Evolutionary conservation across 2,888 invertebrate species (phyloP), one percentile per base, ranked within the genome.

Genomic region (Ecliptopera silaceata): DNA sequence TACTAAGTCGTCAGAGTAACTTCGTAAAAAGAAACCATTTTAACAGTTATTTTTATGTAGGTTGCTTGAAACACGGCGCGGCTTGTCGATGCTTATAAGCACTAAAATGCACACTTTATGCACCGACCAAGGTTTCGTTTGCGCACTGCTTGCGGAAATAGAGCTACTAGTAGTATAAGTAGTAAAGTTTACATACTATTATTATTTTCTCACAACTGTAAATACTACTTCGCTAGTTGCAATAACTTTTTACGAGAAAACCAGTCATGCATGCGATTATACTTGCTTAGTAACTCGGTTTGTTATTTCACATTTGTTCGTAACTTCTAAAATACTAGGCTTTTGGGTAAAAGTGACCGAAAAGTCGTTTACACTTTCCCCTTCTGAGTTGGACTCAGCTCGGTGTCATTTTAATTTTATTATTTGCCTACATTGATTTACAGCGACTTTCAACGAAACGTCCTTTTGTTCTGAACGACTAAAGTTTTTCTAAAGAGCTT

Each of bases 401-500:
- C 64, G 55, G 57, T 64, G 61, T 66, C 64, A 69, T 69, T 69
- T 72, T 68, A 68, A 77, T 80, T 80, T 81, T 81, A 78, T 80
- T 80, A 80, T 81, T 79, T 74, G 70, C 72, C 73, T 74, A 73
- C 75, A 76, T 80, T 82, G 79, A 83, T 86, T 85, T 85, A 84
- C 79, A 74, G 64, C 69, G 70, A 73, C 74, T 82, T 83, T 75
- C 78, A 71, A 72, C 75, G 82, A 82, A 86, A 83, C 79, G 80
- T 82, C 82, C 82, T 82, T 86, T 88, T 88, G 86, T 87, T 82
- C 67, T 65, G 69, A 69, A 74, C 77, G 73, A 65, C 76, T 69
- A 39, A 82, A 82, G 77, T 85, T 86, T 85, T 85, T 84, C 80
- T 80, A 80, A 81, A 79, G 79, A 74, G 74, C 81, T 77, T 86